Evolutionary conservation across 37 sponge, comb jelly and placozoan genomes (phyloP).

Genomic region (Ephydatia muelleri): DNA sequence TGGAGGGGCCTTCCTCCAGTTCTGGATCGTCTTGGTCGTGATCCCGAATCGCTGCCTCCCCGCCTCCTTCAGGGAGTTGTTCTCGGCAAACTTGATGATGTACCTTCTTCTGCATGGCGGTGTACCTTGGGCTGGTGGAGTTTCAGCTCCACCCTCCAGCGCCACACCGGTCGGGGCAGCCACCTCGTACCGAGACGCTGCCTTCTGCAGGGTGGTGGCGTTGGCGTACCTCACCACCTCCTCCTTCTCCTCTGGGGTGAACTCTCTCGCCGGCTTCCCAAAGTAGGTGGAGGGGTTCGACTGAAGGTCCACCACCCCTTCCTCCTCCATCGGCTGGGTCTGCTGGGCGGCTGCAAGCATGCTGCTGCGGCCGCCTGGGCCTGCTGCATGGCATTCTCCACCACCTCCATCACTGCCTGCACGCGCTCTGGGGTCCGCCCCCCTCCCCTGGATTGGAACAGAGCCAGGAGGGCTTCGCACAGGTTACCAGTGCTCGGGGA

Average conservation of each 20-base stretch:
- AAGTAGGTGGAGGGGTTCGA: conserved; percentile 43
- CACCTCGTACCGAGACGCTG: conserved; percentile 76
- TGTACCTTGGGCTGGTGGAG: conserved; percentile 79
- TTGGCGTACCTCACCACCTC: conserved; percentile 84
- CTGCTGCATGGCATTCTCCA: conserved; percentile 25
- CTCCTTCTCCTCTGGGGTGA: conserved; percentile 74
- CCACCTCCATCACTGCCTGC: conserved; percentile 6
- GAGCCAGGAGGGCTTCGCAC: conserved; percentile 68
- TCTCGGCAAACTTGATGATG: conserved; percentile 76
- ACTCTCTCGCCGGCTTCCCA: conserved; percentile 79
- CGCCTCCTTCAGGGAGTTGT: conserved; percentile 72
- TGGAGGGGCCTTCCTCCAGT: conserved; percentile 68
- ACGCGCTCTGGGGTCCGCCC: background rate
- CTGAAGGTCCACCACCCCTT: too few relatives aligned
- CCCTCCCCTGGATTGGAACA: conserved; percentile 37
- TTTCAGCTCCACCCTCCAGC: conserved; percentile 85
- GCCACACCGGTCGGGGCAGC: conserved; percentile 88
- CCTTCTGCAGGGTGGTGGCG: conserved; percentile 81
- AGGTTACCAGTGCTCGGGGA: conserved; percentile 56
- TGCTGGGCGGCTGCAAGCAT: conserved; percentile 29
- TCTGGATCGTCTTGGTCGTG: conserved; percentile 75
- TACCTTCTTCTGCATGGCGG: conserved; percentile 74
- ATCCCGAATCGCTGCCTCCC: conserved; percentile 68
- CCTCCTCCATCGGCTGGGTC: too few relatives aligned
- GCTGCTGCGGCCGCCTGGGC: background rate